Conservation (phyloP, 2,113 vertebrate species). For the Channa argus region DNA sequence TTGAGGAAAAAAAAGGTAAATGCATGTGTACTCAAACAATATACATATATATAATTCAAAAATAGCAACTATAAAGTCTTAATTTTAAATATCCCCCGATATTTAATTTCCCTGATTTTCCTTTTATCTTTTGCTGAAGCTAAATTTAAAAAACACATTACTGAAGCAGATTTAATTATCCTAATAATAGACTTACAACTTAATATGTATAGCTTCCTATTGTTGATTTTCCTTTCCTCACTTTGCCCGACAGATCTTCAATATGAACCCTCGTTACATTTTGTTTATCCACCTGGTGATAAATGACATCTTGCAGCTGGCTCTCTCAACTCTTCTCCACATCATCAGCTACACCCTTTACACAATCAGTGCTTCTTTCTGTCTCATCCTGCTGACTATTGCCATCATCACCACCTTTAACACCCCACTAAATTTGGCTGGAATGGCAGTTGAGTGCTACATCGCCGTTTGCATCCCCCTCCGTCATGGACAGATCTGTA, state of each 20-base stretch:
- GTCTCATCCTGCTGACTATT: constrained; percentile 61
- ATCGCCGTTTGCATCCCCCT: constrained; percentile 76
- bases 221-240: no score
- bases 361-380: constrained; percentile 56
- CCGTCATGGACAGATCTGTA: constrained; percentile 71
- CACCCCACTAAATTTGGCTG: constrained; percentile 67
- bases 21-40: no score
- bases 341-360: constrained; percentile 31
- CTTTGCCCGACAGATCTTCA: constrained; percentile 46
- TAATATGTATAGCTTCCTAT: no score
- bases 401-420: constrained; percentile 60
- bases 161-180: no score
- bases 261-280: constrained; percentile 69
- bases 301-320: constrained; percentile 63
- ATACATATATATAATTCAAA: no score
- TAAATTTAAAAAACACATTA: no score
- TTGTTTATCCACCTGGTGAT: constrained; percentile 69
- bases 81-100: no score
- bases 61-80: no score
- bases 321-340: constrained; percentile 29
- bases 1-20: no score
- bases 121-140: no score
- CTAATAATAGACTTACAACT: no score
- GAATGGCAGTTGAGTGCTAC: constrained; percentile 77
- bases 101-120: no score